Evolutionary conservation across 1,140 invertebrate species (phyloP).

Genomic region (Drosophila albomicans): DNA sequence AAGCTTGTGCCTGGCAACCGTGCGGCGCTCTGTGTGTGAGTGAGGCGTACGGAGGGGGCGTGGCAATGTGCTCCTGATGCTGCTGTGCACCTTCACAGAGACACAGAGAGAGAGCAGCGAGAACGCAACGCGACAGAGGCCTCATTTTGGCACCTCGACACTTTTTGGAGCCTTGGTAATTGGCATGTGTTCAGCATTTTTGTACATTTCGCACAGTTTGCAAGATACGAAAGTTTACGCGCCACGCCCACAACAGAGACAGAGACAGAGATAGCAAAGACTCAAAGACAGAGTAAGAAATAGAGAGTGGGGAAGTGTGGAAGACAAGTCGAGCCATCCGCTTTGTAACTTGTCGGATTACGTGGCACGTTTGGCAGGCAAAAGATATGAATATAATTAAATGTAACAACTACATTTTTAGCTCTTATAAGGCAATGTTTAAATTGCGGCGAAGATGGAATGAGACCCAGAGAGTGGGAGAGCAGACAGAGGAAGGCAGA

Average conservation of each 20-base stretch:
- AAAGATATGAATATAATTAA: conserved; percentile 84
- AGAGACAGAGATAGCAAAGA: neutral
- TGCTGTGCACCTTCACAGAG: conserved; percentile 21
- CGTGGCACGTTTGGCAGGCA: conserved; percentile 69
- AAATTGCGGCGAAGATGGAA: conserved; percentile 31
- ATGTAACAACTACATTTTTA: conserved; percentile 83
- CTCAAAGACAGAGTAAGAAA: neutral
- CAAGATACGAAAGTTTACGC: conserved; percentile 59
- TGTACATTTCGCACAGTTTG: conserved; percentile 78
- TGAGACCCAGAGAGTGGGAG: no score
- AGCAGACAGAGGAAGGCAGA: no score
- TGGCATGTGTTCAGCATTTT: conserved; percentile 82
- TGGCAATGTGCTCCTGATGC: conserved; percentile 22
- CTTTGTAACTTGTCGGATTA: conserved; percentile 66
- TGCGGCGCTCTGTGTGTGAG: conserved; percentile 5
- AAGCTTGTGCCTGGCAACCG: conserved; percentile 51
- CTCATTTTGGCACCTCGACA: conserved; percentile 81
- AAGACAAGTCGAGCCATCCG: conserved; percentile 8
- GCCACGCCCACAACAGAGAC: conserved; percentile 16
- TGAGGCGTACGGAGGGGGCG: neutral
- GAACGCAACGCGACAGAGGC: conserved; percentile 35
- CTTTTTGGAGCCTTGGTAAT: conserved; percentile 64
- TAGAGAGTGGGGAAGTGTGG: neutral
- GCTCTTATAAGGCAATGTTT: conserved; percentile 69
- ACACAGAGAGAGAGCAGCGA: no score